Evolutionary conservation across 2,797 vertebrate species (phyloP).

Genomic region (Myotis planiceps): DNA sequence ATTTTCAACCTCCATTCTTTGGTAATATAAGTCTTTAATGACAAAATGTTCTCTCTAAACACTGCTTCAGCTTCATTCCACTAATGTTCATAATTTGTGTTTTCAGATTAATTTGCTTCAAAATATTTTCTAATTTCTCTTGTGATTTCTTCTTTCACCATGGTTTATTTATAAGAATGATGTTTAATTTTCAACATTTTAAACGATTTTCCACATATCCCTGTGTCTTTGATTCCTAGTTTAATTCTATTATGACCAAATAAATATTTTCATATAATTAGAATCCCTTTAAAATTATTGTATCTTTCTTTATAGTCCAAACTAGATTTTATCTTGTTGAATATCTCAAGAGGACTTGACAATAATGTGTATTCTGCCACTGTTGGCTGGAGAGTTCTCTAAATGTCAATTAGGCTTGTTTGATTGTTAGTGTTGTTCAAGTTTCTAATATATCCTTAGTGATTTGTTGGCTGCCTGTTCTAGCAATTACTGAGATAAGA

Average conservation of each 20-base stretch:
- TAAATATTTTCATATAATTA: neutral
- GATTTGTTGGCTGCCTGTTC: neutral
- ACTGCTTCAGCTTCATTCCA: neutral
- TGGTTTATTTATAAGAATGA: neutral
- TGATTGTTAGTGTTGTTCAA: neutral
- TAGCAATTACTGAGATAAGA: neutral
- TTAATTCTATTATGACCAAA: neutral
- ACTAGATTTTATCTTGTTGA: neutral
- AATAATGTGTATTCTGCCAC: neutral
- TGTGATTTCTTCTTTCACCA: neutral
- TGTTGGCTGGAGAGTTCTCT: neutral
- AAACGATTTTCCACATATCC: neutral
- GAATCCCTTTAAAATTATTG: neutral
- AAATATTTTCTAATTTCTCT: slow-evolving; percentile 10
- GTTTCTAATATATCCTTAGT: neutral
- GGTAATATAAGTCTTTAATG: neutral
- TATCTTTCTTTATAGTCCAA: neutral
- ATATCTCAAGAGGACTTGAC: neutral
- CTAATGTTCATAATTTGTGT: neutral
- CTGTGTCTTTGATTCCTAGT: neutral
- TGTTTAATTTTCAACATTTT: neutral
- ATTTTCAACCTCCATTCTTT: neutral
- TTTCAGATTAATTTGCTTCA: neutral
- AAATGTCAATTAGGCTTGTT: neutral
- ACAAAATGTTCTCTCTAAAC: neutral